These are phyloP conservation scores for Lithosia quadra DNA, from an alignment of 2,888 invertebrate species.

Conservation along the genomic window DNA sequence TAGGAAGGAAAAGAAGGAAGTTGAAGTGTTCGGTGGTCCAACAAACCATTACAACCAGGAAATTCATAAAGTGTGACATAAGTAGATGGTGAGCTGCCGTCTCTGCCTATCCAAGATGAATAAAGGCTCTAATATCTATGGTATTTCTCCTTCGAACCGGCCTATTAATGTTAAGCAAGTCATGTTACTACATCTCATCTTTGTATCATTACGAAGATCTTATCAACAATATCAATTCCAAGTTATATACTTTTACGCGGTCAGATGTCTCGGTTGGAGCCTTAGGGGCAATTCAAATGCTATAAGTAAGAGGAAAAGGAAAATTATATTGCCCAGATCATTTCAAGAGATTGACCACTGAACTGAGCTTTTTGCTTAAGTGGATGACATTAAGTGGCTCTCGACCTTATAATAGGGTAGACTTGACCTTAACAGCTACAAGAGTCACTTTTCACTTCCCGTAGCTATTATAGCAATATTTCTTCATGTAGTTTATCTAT, in stretches of 20 bases:
- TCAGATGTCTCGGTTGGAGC: conserved; percentile 1
- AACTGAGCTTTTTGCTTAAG: conserved; percentile 9
- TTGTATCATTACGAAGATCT: conserved; percentile 8
- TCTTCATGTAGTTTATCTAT: not conserved
- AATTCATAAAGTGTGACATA: no score
- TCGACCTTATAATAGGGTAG: conserved; percentile 10
- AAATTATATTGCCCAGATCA: conserved; percentile 10
- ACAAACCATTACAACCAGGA: no score
- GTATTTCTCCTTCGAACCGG: not conserved
- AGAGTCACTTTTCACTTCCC: not conserved
- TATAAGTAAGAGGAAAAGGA: conserved; percentile 7
- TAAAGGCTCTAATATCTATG: not conserved
- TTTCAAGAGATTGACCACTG: conserved; percentile 3
- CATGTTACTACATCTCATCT: not conserved
- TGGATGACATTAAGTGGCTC: conserved; percentile 9
- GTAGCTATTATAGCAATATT: not conserved
- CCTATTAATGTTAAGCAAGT: not conserved
- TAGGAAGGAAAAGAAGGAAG: no score
- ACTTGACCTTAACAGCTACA: not conserved
- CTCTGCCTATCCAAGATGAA: not conserved
- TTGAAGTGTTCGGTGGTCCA: no score
- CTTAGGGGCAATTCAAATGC: conserved; percentile 8
- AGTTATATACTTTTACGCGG: conserved; percentile 11
- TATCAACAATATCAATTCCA: conserved; percentile 12
- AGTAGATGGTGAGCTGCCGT: not conserved